Base-by-base conservation (phyloP, 2,888 invertebrate genomes). In the Drosophila engyochracea region DNA sequence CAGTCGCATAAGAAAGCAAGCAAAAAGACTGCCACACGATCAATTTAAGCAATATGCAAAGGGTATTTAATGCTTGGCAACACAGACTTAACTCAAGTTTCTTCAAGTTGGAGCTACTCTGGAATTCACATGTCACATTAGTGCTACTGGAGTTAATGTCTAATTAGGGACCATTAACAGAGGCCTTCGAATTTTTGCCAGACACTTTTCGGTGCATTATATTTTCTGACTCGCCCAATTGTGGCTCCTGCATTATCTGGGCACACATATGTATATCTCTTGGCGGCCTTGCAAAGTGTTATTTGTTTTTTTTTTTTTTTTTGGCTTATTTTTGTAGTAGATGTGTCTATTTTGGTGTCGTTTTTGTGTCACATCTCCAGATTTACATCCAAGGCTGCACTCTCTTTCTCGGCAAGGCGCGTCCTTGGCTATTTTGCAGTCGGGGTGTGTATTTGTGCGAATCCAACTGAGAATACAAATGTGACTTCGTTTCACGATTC, bases 321-420 rank as follows among this genome's bases (percentile, higher is more conserved):
- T 41, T 4, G n/a, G n/a, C 7, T 47, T 25, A 28, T 3, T 9
- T n/a, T 39, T 57, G 65, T 44, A 76, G 53, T 51, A 66, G 64
- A 63, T 63, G 63, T 22, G 49, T 72, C 49, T 59, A 12, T 54
- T 71, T 64, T 59, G 60, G 51, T 49, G 41, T 44, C 22, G 39
- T 39, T 6, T 39, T 16, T 44, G 22, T 35, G 28, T 41, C 35
- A 60, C 41, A 31, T 49, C 39, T 25, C 25, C 51, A 69, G 74
- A 78, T 74, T 78, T 78, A 70, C 59, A 62, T 62, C 35, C 79
- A 78, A 77, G 79, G 76, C 65, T 65, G 70, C 66, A 47, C 35
- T 35, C 31, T 25, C 39, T 30, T 25, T n/a, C 35, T 1, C 35
- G 14, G 14, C 7, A 25, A 16, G 25, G 31, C 62, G 37, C 58